Base-by-base conservation (phyloP, 2,797 vertebrate species). In the Babyrousa celebensis region DNA sequence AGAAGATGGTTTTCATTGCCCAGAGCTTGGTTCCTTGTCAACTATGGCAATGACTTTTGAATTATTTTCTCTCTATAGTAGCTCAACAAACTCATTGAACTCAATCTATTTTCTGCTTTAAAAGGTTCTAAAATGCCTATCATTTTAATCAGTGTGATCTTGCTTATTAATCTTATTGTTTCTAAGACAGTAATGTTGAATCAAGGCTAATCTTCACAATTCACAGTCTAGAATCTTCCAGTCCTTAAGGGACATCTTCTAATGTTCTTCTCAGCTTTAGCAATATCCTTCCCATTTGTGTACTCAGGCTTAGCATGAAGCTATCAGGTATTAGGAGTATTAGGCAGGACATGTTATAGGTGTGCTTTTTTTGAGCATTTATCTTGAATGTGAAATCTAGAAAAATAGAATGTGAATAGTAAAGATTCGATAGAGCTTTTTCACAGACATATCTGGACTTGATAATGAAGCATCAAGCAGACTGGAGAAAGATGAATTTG, bases 141-240 rank as follows among this genome's bases (percentile, higher is more conserved):
- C 16, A 75, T 85, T 95, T 70, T 70, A 97, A 36, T 88, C 48
- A 63, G n/a, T 89, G 27, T 20, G 6, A 43, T 95, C 94, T 96
- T 93, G 23, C 48, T 84, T 70, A 97, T 85, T 67, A 96, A 94
- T 74, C 95, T 94, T 96, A 72, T 85, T 10, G 67, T 62, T 75
- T 95, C 65, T 95, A 89, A 96, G 71, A 77, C 77, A 83, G 21
- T 48, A 74, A 94, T 85, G 52, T 14, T 94, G 95, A 83, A 85
- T 96, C 84, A 88, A 85, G 43, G 65, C 54, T 97, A 93, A 95
- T 96, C 83, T 95, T 97, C 89, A 83, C 94, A 83, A 97, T 94
- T 94, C 83, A 95, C 63, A 88, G 54, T 40, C 68, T 40, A 75
- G 85, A 95, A 93, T n/a, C 86, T 67, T 75, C 5, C 77, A 48